Percentiles rank a stretch among this genome's conserved stretches.
Conservation (phyloP, 1,140 invertebrate species). For the Lanistes nyassanus region DNA sequence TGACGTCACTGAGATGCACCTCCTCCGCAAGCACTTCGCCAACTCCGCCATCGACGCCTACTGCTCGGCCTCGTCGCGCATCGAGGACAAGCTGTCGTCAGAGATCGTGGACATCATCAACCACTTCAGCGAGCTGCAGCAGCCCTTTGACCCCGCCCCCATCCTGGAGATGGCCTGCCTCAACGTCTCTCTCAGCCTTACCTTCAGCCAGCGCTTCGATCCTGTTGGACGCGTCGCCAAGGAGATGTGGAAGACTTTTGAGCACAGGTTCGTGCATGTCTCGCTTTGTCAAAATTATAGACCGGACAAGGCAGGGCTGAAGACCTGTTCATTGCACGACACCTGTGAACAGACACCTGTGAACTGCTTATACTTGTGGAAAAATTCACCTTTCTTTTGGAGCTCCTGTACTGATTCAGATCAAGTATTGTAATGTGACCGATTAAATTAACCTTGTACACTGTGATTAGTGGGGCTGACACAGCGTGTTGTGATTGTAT, state of each 20-base stretch:
- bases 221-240: slow-evolving; percentile 42
- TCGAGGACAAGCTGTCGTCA: slow-evolving; percentile 42
- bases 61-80: slow-evolving; percentile 30
- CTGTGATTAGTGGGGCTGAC: too few relatives aligned
- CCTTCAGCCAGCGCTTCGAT: slow-evolving; percentile 49
- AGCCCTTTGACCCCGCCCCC: slow-evolving; percentile 41
- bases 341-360: too few relatives aligned
- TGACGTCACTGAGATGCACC: slow-evolving; percentile 40
- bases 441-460: too few relatives aligned
- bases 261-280: slow-evolving; percentile 21
- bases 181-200: slow-evolving; percentile 47
- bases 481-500: too few relatives aligned
- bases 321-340: too few relatives aligned
- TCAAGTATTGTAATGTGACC: too few relatives aligned
- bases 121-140: slow-evolving; percentile 34
- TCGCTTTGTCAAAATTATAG: too few relatives aligned
- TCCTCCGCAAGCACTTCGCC: slow-evolving; percentile 47
- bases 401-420: too few relatives aligned
- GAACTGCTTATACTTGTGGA: too few relatives aligned
- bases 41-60: slow-evolving; percentile 40
- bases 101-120: slow-evolving; percentile 43
- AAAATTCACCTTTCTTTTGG: too few relatives aligned
- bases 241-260: slow-evolving; percentile 46
- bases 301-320: too few relatives aligned
- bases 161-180: slow-evolving; percentile 46